Conservation (phyloP, 2,113 vertebrate genomes). For the Perca schrenkii region DNA sequence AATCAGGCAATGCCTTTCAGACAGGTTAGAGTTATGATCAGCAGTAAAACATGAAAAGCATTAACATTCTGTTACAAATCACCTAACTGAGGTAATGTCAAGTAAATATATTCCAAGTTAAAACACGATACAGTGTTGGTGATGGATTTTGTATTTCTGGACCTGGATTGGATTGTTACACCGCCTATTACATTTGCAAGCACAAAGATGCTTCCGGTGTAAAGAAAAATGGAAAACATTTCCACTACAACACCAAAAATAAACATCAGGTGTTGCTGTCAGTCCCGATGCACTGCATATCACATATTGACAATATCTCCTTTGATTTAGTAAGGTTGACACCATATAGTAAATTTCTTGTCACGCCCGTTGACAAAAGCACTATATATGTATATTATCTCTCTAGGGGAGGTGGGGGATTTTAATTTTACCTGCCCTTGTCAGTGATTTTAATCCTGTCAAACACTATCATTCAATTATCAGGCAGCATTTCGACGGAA, state of each 20-base stretch:
- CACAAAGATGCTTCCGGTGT: neutral
- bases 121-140: neutral
- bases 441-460: neutral
- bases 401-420: neutral
- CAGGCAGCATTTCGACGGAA: neutral
- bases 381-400: neutral
- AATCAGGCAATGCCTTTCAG: constrained; percentile 28
- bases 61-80: neutral
- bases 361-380: neutral
- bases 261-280: neutral
- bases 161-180: rapidly evolving
- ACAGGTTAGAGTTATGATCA: constrained; percentile 15
- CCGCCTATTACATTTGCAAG: no score
- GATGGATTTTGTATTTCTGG: neutral
- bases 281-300: neutral
- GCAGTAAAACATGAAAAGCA: constrained; percentile 36
- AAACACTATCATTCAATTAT: neutral
- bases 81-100: neutral
- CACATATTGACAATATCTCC: neutral
- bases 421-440: neutral
- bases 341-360: neutral
- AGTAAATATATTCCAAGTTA: neutral
- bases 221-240: neutral
- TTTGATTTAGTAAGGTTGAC: neutral
- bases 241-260: neutral